These are phyloP conservation scores for Rhinogobius similis DNA, from an alignment of 2,113 vertebrate species.

Conservation along the genomic window DNA sequence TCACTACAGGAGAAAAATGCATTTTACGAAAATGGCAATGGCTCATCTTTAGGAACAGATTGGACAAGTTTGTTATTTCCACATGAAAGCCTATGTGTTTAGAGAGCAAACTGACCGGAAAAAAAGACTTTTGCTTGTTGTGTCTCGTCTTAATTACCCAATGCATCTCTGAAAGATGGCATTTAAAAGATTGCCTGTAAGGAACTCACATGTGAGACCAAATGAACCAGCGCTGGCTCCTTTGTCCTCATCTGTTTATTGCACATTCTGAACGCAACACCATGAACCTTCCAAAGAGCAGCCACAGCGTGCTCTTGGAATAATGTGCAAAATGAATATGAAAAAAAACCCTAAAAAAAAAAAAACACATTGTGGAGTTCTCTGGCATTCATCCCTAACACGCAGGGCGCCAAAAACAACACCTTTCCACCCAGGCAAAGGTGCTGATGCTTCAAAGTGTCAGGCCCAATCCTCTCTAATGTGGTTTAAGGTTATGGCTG, in stretches of 20 bases:
- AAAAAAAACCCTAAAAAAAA: constrained; percentile 15
- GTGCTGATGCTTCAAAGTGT: constrained; percentile 78
- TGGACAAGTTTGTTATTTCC: too few species aligned
- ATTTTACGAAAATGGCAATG: too few species aligned
- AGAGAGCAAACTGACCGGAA: too few species aligned
- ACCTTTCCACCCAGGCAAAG: constrained; percentile 59
- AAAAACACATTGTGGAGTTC: constrained; percentile 12
- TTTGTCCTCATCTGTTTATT: neutral
- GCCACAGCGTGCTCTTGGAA: constrained; percentile 30
- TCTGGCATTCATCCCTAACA: constrained; percentile 50
- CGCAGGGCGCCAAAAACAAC: constrained; percentile 55
- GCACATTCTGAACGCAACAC: neutral
- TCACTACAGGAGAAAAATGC: too few species aligned
- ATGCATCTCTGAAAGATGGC: neutral
- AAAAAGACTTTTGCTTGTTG: too few species aligned
- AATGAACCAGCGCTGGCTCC: neutral
- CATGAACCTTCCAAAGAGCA: neutral
- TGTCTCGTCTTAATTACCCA: neutral
- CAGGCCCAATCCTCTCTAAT: constrained; percentile 69
- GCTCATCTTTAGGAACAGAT: too few species aligned
- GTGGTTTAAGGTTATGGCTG: constrained; percentile 72
- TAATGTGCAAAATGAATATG: constrained; percentile 34
- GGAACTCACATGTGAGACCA: neutral
- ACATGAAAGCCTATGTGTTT: too few species aligned
- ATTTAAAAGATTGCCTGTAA: neutral